Percentiles rank a stretch among this genome's conserved stretches.
phyloP scores from a whole-genome alignment of 2,113 vertebrate species.

The Sinosuthora webbiana region DNA sequence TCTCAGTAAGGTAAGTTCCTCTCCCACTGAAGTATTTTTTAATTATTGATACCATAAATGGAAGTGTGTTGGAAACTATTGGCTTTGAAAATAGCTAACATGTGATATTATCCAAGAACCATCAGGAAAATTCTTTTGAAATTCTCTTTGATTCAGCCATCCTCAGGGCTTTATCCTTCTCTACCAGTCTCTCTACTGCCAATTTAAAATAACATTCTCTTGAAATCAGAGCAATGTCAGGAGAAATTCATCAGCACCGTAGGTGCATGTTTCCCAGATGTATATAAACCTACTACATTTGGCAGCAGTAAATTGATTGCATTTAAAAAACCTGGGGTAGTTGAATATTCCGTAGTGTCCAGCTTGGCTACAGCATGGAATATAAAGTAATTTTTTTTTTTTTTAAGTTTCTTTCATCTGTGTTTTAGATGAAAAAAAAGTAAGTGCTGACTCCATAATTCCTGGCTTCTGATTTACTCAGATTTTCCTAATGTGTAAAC shows the following conservation, averaged over 20 bases:
- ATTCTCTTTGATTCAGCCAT: conserved; percentile 63
- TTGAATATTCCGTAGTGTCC: conserved; percentile 37
- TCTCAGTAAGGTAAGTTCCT: conserved; percentile 47
- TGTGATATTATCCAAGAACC: conserved; percentile 60
- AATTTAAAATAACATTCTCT: conserved; percentile 67
- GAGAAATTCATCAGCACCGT: conserved; percentile 58
- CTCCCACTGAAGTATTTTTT: conserved; percentile 55
- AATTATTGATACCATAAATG: conserved; percentile 68
- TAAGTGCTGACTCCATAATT: background rate
- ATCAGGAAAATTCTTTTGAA: conserved; percentile 66
- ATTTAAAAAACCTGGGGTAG: conserved; percentile 52
- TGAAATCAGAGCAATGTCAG: conserved; percentile 63
- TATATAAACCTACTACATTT: conserved; percentile 50
- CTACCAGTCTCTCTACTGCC: conserved; percentile 51
- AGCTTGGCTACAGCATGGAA: background rate
- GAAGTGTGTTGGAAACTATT: conserved; percentile 60
- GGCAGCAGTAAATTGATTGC: conserved; percentile 64
- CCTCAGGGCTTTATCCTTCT: conserved; percentile 58
- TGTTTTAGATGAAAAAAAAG: background rate
- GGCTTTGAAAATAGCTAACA: conserved; percentile 67
- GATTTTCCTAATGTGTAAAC: conserved; percentile 1
- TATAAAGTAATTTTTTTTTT: conserved; percentile 42
- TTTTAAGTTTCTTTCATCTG: background rate
- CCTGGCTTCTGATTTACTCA: background rate
- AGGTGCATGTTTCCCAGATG: conserved; percentile 56